A percentile compares a stretch with the other conserved stretches of the same genome.
phyloP scores from a whole-genome alignment of 2,888 invertebrate genomes.

The Troides aeacus region DNA sequence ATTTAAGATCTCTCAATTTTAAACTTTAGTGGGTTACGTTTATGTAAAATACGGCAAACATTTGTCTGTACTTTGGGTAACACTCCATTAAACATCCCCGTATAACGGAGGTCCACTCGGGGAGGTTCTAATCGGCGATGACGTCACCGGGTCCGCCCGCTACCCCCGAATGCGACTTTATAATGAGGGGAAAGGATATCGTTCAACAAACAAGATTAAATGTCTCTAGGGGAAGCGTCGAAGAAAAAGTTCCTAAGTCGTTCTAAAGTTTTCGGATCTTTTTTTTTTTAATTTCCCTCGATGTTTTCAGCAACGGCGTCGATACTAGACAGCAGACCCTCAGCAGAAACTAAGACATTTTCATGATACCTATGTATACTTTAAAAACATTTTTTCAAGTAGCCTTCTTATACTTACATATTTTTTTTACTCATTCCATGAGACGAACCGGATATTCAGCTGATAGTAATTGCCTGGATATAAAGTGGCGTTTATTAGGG shows the following conservation, averaged over 20 bases:
- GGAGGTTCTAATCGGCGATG: not conserved
- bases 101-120: conserved; percentile 1
- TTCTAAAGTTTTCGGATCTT: not conserved
- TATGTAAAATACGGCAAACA: not conserved
- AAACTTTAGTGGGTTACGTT: not conserved
- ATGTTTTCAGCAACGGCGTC: no score
- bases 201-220: conserved; percentile 5
- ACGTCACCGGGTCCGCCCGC: conserved; percentile 1
- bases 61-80: conserved; percentile 1
- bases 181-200: conserved; percentile 4
- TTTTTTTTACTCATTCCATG: no score
- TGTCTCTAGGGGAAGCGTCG: not conserved
- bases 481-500: no score
- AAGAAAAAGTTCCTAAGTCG: not conserved
- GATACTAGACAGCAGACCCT: no score
- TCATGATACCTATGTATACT: no score
- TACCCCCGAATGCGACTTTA: not conserved
- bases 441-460: no score
- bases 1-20: conserved; percentile 1
- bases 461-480: no score
- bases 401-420: no score
- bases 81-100: not conserved
- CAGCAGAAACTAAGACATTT: no score
- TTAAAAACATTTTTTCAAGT: no score
- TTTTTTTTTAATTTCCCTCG: no score